Evolutionary conservation across 2,797 vertebrate genomes (phyloP), one percentile per base, ranked within the genome.

Genomic region (Coluber constrictor): DNA sequence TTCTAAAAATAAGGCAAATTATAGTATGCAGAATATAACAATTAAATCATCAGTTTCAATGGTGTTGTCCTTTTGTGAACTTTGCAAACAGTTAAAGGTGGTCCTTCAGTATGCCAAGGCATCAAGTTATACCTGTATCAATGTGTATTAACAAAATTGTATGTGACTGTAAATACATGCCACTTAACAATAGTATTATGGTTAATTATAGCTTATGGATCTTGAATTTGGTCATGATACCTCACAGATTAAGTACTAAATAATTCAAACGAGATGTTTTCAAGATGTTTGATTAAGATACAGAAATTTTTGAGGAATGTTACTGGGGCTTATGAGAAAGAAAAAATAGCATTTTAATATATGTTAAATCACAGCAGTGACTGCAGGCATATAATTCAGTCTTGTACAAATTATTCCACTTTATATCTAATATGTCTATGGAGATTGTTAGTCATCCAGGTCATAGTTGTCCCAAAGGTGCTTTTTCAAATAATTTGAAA

Each of bases 181-280:
- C 88, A 93, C 59, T 88, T 93, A 91, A 55, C 57, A 63, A 27
- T 86, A 93, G 56, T 56, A 57, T 56, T 89, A 57, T 66, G 51
- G 32, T 89, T 93, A 89, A 70, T 93, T 57, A 86, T 91, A 89
- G 66, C 18, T 89, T 63, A 89, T 66, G 70, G 70, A 93, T 74
- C 25, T 55, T 56, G 43, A 25, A 51, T 56, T 93, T 55, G 32
- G 18, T 74, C 86, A 86, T 89, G 89, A 66, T 89, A 9, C 13
- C 3, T 89, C 25, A 43, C 13, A 88, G 59, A 43, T 43, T 93
- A 87, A 90, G 15, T 43, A 88, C 86, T 74, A 89, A 86, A 47
- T 66, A 86, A 89, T 93, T 91, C 27, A 63, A 32, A 43, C 13
- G 37, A 37, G 37, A 37, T 60, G 23, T 27, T 13, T 89, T 83